Evolutionary conservation across 2,888 invertebrate genomes (phyloP).

Genomic region (Caenorhabditis sp.): DNA sequence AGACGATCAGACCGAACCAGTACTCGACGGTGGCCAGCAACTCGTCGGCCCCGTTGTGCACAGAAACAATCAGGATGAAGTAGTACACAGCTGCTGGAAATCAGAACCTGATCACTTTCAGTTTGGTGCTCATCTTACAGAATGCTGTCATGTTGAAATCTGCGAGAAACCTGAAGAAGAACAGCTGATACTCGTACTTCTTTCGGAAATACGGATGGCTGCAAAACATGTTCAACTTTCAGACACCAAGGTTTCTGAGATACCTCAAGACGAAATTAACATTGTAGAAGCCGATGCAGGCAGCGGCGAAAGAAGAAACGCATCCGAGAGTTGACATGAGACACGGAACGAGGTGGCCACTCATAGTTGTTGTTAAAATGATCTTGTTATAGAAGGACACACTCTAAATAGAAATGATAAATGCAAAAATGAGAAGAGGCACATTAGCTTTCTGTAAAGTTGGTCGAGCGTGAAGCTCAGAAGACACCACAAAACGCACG

Average conservation of each 20-base stretch:
- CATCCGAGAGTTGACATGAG: conserved; percentile 29
- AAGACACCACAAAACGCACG: background rate
- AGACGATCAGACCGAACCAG: conserved; percentile 29
- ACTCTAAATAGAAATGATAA: background rate
- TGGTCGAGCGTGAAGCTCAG: background rate
- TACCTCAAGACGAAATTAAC: conserved; percentile 17
- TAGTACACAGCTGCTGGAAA: conserved; percentile 30
- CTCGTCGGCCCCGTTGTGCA: conserved; percentile 7
- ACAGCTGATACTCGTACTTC: conserved; percentile 38
- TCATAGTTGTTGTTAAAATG: background rate
- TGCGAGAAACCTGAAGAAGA: conserved; percentile 28
- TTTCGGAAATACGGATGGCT: conserved; percentile 21
- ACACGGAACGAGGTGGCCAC: conserved; percentile 7
- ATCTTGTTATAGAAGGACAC: background rate
- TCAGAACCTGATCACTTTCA: background rate
- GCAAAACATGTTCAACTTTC: background rate
- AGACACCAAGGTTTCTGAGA: background rate
- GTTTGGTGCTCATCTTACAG: conserved; percentile 6
- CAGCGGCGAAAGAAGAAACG: conserved; percentile 16
- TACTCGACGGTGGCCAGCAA: conserved; percentile 12
- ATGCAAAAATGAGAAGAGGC: background rate
- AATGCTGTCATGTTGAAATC: conserved; percentile 37
- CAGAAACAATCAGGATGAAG: conserved; percentile 19
- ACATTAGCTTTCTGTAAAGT: conserved; percentile 5
- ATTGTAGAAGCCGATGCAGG: conserved; percentile 18